Percentiles rank a stretch among this genome's conserved stretches.
Conservation (phyloP, 2,113 vertebrate genomes). For the Isurus oxyrinchus region DNA sequence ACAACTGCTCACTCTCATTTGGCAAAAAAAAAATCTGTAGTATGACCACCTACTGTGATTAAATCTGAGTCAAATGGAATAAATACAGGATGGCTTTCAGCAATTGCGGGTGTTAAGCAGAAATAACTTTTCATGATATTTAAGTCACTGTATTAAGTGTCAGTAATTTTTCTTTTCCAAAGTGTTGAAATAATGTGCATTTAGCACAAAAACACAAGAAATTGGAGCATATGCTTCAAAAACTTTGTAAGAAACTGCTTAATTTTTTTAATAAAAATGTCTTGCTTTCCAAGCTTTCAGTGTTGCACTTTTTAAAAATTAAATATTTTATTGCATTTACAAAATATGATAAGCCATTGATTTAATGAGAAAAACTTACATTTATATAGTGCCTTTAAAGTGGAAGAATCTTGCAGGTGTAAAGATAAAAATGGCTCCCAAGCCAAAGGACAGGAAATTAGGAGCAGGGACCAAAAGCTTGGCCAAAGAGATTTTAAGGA, state of each 20-base stretch:
- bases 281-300: neutral
- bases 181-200: neutral
- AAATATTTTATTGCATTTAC: neutral
- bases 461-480: neutral
- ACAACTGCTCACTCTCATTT: slow-evolving; percentile 6
- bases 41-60: neutral
- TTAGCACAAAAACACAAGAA: neutral
- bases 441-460: neutral
- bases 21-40: neutral
- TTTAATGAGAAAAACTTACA: neutral
- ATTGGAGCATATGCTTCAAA: neutral
- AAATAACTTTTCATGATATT: neutral
- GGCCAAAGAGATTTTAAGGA: neutral
- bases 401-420: neutral
- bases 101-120: slow-evolving; percentile 11
- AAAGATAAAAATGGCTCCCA: neutral
- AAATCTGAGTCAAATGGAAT: slow-evolving; percentile 22
- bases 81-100: neutral
- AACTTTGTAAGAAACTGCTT: neutral
- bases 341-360: neutral
- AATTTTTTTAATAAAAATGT: neutral
- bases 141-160: neutral
- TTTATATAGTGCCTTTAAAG: neutral
- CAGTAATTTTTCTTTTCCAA: neutral
- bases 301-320: neutral